Conservation (phyloP, 2,113 vertebrate species). For the Perca schrenkii region DNA sequence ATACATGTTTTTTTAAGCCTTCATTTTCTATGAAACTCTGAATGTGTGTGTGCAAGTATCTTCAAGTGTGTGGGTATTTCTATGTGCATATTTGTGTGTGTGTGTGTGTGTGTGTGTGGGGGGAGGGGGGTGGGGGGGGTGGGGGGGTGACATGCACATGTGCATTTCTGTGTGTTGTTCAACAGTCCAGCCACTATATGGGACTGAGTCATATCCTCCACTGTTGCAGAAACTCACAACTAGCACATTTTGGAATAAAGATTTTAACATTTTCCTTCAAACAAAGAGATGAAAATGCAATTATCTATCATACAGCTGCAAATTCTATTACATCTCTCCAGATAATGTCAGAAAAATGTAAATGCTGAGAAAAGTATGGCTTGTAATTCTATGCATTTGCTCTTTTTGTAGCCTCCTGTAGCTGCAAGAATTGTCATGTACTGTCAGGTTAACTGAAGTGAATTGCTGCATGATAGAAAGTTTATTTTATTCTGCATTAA, state of each 20-base stretch:
- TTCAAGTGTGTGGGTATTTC: slow-evolving; percentile 22
- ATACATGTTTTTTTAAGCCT: slow-evolving; percentile 39
- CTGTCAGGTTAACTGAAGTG: slow-evolving; percentile 36
- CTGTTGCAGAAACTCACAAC: slow-evolving; percentile 13
- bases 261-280: slow-evolving; percentile 44
- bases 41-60: not conserved
- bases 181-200: slow-evolving; percentile 9
- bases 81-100: not conserved
- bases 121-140: too few relatives aligned
- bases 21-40: slow-evolving; percentile 36
- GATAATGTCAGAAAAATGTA: slow-evolving; percentile 61
- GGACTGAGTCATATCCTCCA: slow-evolving; percentile 13
- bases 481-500: slow-evolving; percentile 19
- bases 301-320: slow-evolving; percentile 52
- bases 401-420: slow-evolving; percentile 31
- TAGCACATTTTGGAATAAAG: slow-evolving; percentile 27
- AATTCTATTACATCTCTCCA: slow-evolving; percentile 47
- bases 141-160: too few relatives aligned
- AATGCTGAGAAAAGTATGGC: slow-evolving; percentile 35
- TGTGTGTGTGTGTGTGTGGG: not conserved
- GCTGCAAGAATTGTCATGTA: not conserved
- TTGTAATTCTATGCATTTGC: slow-evolving; percentile 39
- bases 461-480: slow-evolving; percentile 9
- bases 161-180: slow-evolving; percentile 10
- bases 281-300: slow-evolving; percentile 29